Evolutionary conservation across 2,797 vertebrate species (phyloP), one percentile per base, ranked within the genome.

Genomic region (Zonotrichia albicollis): DNA sequence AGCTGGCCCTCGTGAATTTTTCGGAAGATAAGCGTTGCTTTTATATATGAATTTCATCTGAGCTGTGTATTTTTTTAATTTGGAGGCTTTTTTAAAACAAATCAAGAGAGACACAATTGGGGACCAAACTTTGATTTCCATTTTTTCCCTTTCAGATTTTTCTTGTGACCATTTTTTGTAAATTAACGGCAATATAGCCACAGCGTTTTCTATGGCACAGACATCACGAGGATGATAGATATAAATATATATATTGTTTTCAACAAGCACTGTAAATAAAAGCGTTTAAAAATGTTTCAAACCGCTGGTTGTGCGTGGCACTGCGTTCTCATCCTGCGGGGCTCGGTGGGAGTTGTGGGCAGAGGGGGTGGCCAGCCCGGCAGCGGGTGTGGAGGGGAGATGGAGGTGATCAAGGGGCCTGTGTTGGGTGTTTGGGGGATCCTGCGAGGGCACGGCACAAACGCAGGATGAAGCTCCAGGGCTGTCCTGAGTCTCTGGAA

Each of bases 181-280:
- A 97, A 97, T 97, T 91, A 92, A 96, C 92, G 96, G 96, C 93
- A 82, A 80, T 95, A 93, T 60, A 95, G 96, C 96, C 95, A 95
- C 95, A 87, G 92, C 93, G 29, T 97, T 97, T 97, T 97, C 96
- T 97, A 97, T 94, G 94, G 95, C 96, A 95, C 95, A 97, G 93
- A 96, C 93, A 95, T 96, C 95, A 97, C 48, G 53, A 97, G 95
- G 95, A 95, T 94, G 84, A 97, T 92, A 94, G 90, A 97, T 96
- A 97, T 96, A 97, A 97, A 97, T 97, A 97, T 97, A 97, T 97
- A 97, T 97, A 97, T 97, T 96, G 97, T 97, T 97, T 96, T 95
- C 95, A 96, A 96, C 91, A 96, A 96, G 96, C 96, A 97, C 95
- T 97, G 97, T 97, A 97, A 97, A 97, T 97, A 97, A 97, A 97